Percentiles rank a stretch among this genome's conserved stretches.
These are phyloP conservation scores for Tenthredo livida DNA, from an alignment of 2,888 invertebrate genomes.

Conservation along the genomic window DNA sequence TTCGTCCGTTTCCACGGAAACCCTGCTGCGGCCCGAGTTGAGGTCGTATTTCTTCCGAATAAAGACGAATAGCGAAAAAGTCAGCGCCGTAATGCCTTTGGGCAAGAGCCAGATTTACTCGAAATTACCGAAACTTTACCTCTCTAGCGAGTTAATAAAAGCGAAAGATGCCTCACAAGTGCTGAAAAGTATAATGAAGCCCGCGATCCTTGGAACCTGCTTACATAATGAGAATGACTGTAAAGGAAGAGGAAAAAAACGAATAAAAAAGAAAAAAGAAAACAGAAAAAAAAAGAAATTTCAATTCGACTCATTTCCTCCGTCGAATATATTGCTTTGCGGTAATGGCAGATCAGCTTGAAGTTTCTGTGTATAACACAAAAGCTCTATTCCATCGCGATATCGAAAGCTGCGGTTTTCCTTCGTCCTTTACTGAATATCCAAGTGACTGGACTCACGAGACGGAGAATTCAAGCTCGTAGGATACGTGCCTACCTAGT, in stretches of 20 bases:
- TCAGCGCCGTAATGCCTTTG: neutral
- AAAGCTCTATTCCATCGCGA: neutral
- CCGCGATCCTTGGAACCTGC: neutral
- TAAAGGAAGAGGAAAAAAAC: neutral
- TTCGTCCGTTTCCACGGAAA: neutral
- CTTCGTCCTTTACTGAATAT: neutral
- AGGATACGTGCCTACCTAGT: neutral
- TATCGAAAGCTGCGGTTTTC: neutral
- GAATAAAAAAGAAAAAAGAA: neutral
- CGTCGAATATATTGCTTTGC: no score
- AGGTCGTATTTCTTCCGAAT: constrained; percentile 13
- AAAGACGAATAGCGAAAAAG: constrained; percentile 22
- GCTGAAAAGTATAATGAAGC: constrained; percentile 22
- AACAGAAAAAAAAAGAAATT: neutral
- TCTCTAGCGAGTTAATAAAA: constrained; percentile 18
- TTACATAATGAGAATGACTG: neutral
- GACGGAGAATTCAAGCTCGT: neutral
- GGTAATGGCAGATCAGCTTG: neutral
- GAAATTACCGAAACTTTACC: constrained; percentile 19
- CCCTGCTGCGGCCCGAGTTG: neutral
- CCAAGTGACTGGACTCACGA: neutral
- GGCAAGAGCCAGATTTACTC: neutral
- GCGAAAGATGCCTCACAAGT: neutral
- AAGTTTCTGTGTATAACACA: no score
- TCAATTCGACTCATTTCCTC: neutral